Base-by-base conservation (phyloP, 2,113 vertebrate species). In the Zosterops hypoxanthus region DNA sequence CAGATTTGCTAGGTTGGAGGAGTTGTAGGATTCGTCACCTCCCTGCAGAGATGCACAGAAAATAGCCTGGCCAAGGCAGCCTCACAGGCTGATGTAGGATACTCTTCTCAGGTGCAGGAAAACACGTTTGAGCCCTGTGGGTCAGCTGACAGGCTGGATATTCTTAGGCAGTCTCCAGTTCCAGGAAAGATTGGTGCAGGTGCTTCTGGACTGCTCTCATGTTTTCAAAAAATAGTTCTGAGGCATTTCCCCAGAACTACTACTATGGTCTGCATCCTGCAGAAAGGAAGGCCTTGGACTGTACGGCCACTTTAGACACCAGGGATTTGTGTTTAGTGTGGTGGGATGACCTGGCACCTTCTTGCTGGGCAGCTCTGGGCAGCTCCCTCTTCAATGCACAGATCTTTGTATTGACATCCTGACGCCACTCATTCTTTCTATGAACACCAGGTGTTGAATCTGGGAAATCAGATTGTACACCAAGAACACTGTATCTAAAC, bases 61-160 rank as follows among this genome's bases (percentile, higher is more conserved):
- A 71, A 55, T 19, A 26, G 2, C 5, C 42, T 44, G 18, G 7
- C 25, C 50, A 50, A 72, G 49, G 14, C 16, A 50, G 18, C 15
- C 21, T 23, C 2, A 0, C 28, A 47, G 29, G 11, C 6, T 52
- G 6, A 20, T 33, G 31, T 3, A 12, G 44, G 44, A 59, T 21
- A 23, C 21, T 16, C 6, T 49, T 36, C 33, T 57, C 42, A 31
- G 39, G 5, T 20, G 20, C 5, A 57, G 75, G 5, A 73, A 21
- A 79, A 14, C 12, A 70, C 8, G 4, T 14, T 44, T 46, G 20
- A 80, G 14, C 8, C 29, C 23, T 50, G 28, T 39, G 33, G 7
- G 22, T 55, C 33, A 14, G 2, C 14, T 17, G 24, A 10, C 8
- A 50, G 20, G 19, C 52, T 2, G 2, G 22, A 28, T 70, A 82